Evolutionary conservation across 2,888 invertebrate genomes (phyloP).

Genomic region (Amphipyra berbera): DNA sequence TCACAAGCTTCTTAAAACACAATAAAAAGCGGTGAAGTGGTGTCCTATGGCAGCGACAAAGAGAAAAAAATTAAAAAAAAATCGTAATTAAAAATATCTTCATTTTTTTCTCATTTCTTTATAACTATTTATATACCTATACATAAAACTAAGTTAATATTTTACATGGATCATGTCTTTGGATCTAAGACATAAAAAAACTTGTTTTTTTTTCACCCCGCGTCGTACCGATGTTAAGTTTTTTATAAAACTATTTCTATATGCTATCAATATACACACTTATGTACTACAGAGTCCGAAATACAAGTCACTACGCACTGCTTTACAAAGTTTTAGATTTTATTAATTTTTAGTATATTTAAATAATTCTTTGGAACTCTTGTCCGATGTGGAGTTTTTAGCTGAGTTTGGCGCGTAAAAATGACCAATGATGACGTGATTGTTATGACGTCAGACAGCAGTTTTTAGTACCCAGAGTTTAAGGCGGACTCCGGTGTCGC

Average conservation of each 20-base stretch:
- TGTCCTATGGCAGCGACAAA: conserved; percentile 78
- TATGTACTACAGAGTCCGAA: conserved; percentile 73
- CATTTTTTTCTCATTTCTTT: conserved; percentile 75
- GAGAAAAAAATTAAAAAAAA: conserved; percentile 65
- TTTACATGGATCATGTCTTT: conserved; percentile 76
- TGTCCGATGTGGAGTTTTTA: conserved; percentile 46
- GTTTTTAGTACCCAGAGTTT: conserved; percentile 38
- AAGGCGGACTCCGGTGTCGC: conserved; percentile 46
- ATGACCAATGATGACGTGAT: conserved; percentile 24
- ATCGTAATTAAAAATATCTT: conserved; percentile 83
- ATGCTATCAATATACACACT: conserved; percentile 79
- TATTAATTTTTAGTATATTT: conserved; percentile 44
- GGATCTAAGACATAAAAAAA: conserved; percentile 60
- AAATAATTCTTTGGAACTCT: conserved; percentile 62
- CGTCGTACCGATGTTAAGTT: conserved; percentile 51
- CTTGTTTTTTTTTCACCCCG: conserved; percentile 33
- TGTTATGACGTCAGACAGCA: conserved; percentile 25
- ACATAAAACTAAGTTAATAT: conserved; percentile 75
- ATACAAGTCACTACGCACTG: conserved; percentile 79
- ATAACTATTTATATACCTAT: conserved; percentile 72
- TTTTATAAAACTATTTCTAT: conserved; percentile 78
- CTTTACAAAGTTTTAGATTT: conserved; percentile 42
- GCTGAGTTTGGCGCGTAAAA: conserved; percentile 25
- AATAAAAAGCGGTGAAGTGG: conserved; percentile 56
- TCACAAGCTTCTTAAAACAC: conserved; percentile 58